Base-by-base conservation (phyloP, 1,140 invertebrate genomes). In the Calliopsis andreniformis region DNA sequence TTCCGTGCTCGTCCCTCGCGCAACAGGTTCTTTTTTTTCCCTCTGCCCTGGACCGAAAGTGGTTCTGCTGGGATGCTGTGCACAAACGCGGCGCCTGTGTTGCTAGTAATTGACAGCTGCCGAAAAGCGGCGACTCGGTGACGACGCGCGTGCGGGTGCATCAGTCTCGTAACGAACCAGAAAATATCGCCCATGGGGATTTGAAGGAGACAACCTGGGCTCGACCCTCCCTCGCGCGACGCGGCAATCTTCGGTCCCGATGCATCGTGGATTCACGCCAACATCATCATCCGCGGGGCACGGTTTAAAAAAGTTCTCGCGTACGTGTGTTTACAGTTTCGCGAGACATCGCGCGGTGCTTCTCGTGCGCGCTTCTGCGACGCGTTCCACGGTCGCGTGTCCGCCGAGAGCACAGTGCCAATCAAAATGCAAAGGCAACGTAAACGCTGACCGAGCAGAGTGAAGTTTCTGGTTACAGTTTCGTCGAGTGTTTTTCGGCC, bases 81-180 rank as follows among this genome's bases (percentile, higher is more conserved):
- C 73, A 85, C 51, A 78, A 79, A 81, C 79, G 79, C 86, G 73
- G 83, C 72, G 82, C 79, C 78, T 78, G 82, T 80, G 83, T 85
- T 80, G 69, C 86, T 71, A 78, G 82, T 90, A 88, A 87, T 88
- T 90, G 89, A 90, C 88, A 88, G 89, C 87, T 87, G 87, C 86
- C 88, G 87, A 89, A 89, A 89, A 88, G 83, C 81, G 78, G 80
- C 88, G 78, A 86, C 61, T 79, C 58, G 64, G 23, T 51, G 32
- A 32, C 35, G 58, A 70, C 56, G 63, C 30, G 59, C 23, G 35
- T 51, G 32, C 32, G 53, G 28, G 62, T 53, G 49, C 23, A 49
- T 75, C 18, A 55, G 47, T 28, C 53, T 4, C 1, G 23, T 47
- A 64, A 42, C 32, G 25, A 35, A 28, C 67, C 67, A 39, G 23